Evolutionary conservation across 92 coral and sea anemone species (phyloP).

Genomic region (Heliopora coerulea): DNA sequence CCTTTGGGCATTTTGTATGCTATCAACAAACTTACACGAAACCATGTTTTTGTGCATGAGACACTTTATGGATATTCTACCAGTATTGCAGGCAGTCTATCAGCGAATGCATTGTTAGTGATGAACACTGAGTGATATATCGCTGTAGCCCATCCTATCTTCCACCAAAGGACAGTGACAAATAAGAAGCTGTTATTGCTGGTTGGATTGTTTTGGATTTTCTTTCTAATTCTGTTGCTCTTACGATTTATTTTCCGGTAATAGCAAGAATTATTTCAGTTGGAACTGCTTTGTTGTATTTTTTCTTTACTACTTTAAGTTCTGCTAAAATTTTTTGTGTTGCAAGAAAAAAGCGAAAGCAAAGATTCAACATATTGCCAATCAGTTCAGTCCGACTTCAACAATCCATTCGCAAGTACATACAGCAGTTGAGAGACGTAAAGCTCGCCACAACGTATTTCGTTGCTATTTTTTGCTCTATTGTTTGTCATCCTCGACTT

Average conservation of each 20-base stretch:
- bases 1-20: neutral
- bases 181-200: neutral
- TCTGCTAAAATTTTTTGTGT: too few species aligned
- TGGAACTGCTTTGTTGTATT: too few species aligned
- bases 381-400: too few species aligned
- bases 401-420: neutral
- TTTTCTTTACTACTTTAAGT: too few species aligned
- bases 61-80: neutral
- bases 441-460: neutral
- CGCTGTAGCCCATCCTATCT: neutral
- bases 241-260: neutral
- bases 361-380: too few species aligned
- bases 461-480: neutral
- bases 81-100: neutral
- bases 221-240: neutral
- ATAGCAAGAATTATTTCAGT: neutral
- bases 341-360: too few species aligned
- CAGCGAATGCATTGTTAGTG: neutral
- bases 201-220: neutral
- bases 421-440: neutral
- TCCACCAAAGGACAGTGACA: neutral
- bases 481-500: neutral
- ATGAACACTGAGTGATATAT: slow-evolving; percentile 4
- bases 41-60: neutral
- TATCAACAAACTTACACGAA: neutral